Conservation (phyloP, 2,888 invertebrate species). For the Sclerodermus sp. region DNA sequence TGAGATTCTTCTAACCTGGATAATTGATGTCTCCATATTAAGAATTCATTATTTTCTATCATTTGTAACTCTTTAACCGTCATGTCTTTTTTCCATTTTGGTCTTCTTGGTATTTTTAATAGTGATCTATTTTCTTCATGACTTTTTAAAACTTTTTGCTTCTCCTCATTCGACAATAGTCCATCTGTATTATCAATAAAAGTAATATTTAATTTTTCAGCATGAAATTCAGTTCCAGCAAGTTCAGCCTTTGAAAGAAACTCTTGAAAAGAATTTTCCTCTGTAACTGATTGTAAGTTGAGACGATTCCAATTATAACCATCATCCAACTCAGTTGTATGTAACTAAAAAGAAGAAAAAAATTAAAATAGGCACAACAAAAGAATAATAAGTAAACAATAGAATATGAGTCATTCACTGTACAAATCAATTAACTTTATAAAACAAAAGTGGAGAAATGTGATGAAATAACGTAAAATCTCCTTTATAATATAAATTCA, state of each 20-base stretch:
- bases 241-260: constrained; percentile 93
- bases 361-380: not conserved
- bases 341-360: constrained; percentile 62
- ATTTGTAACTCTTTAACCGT: constrained; percentile 78
- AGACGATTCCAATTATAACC: constrained; percentile 89
- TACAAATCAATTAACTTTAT: not conserved
- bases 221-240: constrained; percentile 91
- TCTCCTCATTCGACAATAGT: constrained; percentile 65
- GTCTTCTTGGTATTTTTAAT: constrained; percentile 84
- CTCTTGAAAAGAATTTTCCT: constrained; percentile 94
- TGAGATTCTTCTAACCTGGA: constrained; percentile 78
- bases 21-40: constrained; percentile 87
- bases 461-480: constrained; percentile 5
- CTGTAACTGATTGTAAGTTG: constrained; percentile 90
- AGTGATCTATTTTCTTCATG: constrained; percentile 66
- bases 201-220: constrained; percentile 84
- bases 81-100: constrained; percentile 76
- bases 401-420: not conserved
- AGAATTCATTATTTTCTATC: constrained; percentile 80
- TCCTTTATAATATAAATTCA: constrained; percentile 8
- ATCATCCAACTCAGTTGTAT: constrained; percentile 86
- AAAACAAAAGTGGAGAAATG: not conserved
- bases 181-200: constrained; percentile 70
- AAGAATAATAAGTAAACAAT: no score
- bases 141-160: constrained; percentile 58